Evolutionary conservation across 2,113 vertebrate species (phyloP).

Genomic region (Stegostoma tigrinum): DNA sequence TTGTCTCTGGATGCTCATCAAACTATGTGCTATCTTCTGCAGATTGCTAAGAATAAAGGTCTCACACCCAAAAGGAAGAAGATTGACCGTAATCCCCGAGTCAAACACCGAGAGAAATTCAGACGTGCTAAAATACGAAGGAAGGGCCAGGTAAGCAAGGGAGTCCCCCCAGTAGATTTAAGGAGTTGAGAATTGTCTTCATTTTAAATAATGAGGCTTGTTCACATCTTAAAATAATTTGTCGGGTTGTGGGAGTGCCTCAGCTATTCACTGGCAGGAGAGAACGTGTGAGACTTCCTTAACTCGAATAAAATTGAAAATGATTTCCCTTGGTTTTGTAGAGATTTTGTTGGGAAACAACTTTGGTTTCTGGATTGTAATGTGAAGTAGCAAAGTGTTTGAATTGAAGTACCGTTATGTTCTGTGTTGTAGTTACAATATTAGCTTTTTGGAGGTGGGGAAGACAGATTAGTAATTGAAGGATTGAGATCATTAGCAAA

Average conservation of each 20-base stretch:
- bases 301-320: background rate
- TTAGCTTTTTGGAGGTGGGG: too few relatives aligned
- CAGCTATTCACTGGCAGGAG: background rate
- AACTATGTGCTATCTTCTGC: background rate
- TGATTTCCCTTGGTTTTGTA: background rate
- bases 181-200: background rate
- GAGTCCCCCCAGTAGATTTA: background rate
- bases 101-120: constrained; percentile 91
- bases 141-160: constrained; percentile 72
- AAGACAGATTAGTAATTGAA: too few relatives aligned
- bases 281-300: background rate
- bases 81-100: constrained; percentile 89
- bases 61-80: constrained; percentile 91
- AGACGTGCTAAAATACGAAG: constrained; percentile 82
- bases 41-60: constrained; percentile 80
- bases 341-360: background rate
- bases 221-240: background rate
- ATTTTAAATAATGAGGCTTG: background rate
- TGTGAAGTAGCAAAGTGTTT: background rate
- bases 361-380: background rate
- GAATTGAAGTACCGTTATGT: background rate
- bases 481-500: background rate
- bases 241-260: background rate
- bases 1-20: background rate
- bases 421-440: background rate